A percentile compares a stretch with the other conserved stretches of the same genome.
These are phyloP conservation scores for Stenchaetothrips biformis DNA, from an alignment of 2,888 invertebrate species.

Conservation along the genomic window DNA sequence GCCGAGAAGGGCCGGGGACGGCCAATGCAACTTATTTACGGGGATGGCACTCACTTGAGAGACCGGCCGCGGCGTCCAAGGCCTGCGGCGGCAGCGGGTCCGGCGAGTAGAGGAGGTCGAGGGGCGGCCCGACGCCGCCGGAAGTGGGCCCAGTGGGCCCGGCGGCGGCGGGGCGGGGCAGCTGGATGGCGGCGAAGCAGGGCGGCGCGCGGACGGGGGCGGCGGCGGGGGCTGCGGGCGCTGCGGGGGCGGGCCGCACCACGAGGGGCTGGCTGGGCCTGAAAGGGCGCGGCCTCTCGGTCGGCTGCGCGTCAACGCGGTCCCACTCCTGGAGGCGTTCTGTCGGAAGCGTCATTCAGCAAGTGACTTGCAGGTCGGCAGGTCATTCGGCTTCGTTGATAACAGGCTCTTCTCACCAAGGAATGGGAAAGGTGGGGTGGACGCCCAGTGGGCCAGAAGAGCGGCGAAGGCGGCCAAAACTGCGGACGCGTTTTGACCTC, in stretches of 20 bases:
- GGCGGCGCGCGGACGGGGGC: background rate
- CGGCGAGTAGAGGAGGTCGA: slow-evolving; percentile 32
- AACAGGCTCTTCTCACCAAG: too few relatives aligned
- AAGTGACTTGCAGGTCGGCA: too few relatives aligned
- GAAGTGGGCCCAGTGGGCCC: slow-evolving; percentile 48
- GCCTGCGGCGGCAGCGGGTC: slow-evolving; percentile 39
- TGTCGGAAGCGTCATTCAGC: background rate
- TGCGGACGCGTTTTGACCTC: too few relatives aligned
- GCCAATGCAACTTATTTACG: background rate
- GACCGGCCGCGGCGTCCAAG: background rate
- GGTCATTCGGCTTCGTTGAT: too few relatives aligned
- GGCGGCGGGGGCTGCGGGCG: background rate
- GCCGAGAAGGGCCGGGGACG: too few relatives aligned
- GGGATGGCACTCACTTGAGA: background rate
- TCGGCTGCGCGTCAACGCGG: background rate
- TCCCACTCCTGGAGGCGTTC: background rate
- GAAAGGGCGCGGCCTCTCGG: background rate
- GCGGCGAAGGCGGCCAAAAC: background rate
- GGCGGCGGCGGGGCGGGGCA: slow-evolving; percentile 48
- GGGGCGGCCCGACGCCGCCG: slow-evolving; percentile 46
- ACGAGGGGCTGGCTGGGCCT: background rate
- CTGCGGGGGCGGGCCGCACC: background rate
- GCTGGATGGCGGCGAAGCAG: slow-evolving; percentile 46
- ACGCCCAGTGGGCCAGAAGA: too few relatives aligned
- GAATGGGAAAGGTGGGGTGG: too few relatives aligned